Evolutionary conservation across 2,113 vertebrate genomes (phyloP).

Genomic region (Paradisaea rubra): DNA sequence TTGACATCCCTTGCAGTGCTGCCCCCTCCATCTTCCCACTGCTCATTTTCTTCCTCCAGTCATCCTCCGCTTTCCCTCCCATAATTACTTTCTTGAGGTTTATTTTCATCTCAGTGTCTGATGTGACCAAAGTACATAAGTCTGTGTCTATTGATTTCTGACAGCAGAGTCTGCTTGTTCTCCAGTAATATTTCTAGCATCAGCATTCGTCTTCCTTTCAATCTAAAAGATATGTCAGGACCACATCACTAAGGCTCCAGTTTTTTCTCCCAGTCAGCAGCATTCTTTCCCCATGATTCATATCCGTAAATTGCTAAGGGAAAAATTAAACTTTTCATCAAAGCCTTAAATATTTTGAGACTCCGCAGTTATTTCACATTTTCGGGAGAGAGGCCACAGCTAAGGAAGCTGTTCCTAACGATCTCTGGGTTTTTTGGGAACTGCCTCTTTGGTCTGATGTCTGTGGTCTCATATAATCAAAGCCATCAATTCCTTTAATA

Average conservation of each 20-base stretch:
- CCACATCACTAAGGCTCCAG: constrained; percentile 8
- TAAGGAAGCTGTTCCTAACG: neutral
- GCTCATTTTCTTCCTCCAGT: neutral
- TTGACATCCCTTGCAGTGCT: rapidly evolving
- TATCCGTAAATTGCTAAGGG: constrained; percentile 1
- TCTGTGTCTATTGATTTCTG: constrained; percentile 53
- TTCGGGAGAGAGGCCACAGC: neutral
- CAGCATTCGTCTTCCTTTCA: constrained; percentile 55
- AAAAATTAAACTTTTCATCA: constrained; percentile 53
- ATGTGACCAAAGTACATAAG: constrained; percentile 43
- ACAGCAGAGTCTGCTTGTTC: constrained; percentile 46
- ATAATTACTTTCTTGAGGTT: constrained; percentile 30
- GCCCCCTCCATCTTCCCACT: neutral
- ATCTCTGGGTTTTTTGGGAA: neutral
- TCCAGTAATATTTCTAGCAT: constrained; percentile 47
- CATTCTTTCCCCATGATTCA: constrained; percentile 43
- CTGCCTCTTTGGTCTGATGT: neutral
- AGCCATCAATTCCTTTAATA: neutral
- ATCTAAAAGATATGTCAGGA: constrained; percentile 37
- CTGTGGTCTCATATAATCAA: neutral
- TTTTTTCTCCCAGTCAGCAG: constrained; percentile 43
- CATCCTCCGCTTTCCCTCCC: neutral
- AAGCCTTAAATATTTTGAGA: neutral
- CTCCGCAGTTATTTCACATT: neutral
- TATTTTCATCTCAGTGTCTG: constrained; percentile 25